A percentile compares a stretch with the other conserved stretches of the same genome.
These are phyloP conservation scores for Laterallus jamaicensis DNA, from an alignment of 2,113 vertebrate species.

Conservation along the genomic window DNA sequence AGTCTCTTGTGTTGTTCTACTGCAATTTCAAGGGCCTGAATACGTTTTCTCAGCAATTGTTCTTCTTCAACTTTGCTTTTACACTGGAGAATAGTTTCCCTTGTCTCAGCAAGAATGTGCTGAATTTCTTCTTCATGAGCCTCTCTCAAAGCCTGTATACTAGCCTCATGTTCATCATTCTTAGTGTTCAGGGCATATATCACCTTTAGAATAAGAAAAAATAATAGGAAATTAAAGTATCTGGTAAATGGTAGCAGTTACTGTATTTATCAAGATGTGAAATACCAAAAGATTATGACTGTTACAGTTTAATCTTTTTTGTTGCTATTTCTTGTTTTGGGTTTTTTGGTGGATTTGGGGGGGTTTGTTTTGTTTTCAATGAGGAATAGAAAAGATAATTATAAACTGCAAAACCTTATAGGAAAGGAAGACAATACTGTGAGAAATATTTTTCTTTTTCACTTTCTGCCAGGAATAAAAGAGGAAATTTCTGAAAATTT, in stretches of 20 bases:
- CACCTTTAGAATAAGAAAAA: constrained; percentile 78
- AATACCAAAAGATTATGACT: background rate
- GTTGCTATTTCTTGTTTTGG: background rate
- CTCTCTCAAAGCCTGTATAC: constrained; percentile 82
- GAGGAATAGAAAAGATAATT: background rate
- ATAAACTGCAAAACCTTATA: background rate
- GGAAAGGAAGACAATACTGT: background rate
- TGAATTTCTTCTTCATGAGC: constrained; percentile 87
- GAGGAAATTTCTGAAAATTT: background rate
- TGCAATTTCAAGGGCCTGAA: constrained; percentile 85
- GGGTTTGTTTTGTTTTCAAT: background rate
- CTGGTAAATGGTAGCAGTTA: background rate
- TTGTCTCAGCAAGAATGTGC: constrained; percentile 81
- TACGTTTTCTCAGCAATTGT: constrained; percentile 78
- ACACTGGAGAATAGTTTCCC: constrained; percentile 70
- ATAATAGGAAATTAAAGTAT: background rate
- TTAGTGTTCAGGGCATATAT: constrained; percentile 93
- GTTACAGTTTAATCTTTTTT: background rate
- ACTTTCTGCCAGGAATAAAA: background rate
- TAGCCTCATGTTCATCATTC: constrained; percentile 90
- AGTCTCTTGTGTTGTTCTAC: constrained; percentile 85
- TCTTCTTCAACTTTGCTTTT: constrained; percentile 76
- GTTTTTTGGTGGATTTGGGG: background rate
- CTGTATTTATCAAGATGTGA: background rate
- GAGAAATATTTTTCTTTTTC: background rate